These are phyloP conservation scores for Ariopsis seemanni DNA, from an alignment of 2,113 vertebrate genomes.

Conservation along the genomic window DNA sequence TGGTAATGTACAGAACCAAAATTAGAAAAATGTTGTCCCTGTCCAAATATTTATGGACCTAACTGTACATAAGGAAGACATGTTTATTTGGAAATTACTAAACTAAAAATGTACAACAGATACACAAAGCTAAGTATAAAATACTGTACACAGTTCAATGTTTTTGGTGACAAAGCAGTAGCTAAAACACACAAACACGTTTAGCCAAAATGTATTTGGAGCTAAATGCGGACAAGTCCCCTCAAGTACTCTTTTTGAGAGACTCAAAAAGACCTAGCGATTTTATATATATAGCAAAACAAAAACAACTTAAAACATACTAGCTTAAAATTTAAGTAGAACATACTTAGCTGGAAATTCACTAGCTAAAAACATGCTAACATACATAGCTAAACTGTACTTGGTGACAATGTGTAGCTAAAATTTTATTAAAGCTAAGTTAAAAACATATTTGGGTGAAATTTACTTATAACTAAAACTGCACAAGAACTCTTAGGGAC, in stretches of 20 bases:
- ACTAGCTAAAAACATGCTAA: background rate
- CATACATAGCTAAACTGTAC: background rate
- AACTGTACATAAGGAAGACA: background rate
- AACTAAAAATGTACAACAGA: background rate
- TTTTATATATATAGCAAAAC: background rate
- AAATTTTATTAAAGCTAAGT: background rate
- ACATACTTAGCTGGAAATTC: background rate
- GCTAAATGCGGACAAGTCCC: background rate
- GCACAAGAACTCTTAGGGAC: background rate
- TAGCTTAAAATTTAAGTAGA: background rate
- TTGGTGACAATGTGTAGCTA: background rate
- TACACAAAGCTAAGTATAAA: background rate
- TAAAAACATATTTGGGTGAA: too few species aligned
- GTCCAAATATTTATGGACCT: too few species aligned
- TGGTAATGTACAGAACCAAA: too few species aligned
- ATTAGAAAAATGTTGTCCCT: too few species aligned
- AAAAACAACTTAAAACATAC: background rate
- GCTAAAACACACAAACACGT: background rate
- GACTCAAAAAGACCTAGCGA: too few species aligned
- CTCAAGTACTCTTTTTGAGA: background rate
- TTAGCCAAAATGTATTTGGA: background rate
- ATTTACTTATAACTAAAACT: background rate
- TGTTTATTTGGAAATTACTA: background rate
- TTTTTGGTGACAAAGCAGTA: background rate
- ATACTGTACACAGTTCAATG: background rate